A percentile compares a stretch with the other conserved stretches of the same genome.
Conservation (phyloP, 2,113 vertebrate species). For the Microcebus lehilahytsara region DNA sequence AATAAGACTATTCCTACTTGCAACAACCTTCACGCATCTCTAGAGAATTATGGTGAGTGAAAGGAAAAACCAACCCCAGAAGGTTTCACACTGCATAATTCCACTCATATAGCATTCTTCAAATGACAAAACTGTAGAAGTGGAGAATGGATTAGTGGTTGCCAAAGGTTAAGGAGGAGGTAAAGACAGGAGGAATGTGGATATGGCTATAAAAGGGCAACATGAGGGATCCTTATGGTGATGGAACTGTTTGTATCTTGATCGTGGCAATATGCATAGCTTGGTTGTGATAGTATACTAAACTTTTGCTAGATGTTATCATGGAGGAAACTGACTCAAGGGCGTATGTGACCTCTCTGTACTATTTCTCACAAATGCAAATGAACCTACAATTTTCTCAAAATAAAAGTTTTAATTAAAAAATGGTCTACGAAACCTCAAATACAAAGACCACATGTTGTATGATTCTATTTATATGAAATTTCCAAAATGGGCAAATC, state of each 20-base stretch:
- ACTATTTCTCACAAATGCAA: neutral
- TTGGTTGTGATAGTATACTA: neutral
- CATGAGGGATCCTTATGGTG: neutral
- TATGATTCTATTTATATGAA: neutral
- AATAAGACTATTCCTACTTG: neutral
- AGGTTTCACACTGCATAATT: neutral
- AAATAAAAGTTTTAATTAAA: constrained; percentile 29
- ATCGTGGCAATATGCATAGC: neutral
- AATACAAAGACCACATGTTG: neutral
- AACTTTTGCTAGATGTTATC: neutral
- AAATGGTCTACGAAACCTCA: neutral
- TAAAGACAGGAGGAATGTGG: neutral
- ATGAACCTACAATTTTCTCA: neutral
- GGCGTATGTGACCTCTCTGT: neutral
- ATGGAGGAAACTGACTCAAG: neutral
- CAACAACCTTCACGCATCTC: neutral
- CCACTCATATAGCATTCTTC: neutral
- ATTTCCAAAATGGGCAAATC: neutral
- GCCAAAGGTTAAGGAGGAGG: neutral
- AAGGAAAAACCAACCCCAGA: neutral
- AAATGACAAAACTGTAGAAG: neutral
- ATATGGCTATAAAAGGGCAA: neutral
- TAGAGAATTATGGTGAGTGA: neutral
- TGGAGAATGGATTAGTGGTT: neutral
- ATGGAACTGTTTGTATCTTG: neutral